Conservation (phyloP, 2,888 invertebrate genomes). For the Temnothorax ravouxi region DNA sequence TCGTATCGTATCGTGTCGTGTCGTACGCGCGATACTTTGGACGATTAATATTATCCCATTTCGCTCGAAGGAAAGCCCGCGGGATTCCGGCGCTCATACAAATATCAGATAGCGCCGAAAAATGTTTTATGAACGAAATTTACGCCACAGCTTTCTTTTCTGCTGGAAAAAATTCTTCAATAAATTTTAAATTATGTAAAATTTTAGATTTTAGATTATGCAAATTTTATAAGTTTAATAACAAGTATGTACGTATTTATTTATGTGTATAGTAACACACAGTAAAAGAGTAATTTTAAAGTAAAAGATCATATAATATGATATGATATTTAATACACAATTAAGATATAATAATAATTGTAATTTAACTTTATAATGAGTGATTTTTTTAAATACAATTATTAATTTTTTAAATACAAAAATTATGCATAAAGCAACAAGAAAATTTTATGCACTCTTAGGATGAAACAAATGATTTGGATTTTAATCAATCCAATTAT, state of each 20-base stretch:
- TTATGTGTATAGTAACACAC: too few relatives aligned
- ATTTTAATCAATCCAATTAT: constrained; percentile 19
- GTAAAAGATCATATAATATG: too few relatives aligned
- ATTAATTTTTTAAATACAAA: not conserved
- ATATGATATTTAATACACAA: too few relatives aligned
- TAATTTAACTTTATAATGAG: too few relatives aligned
- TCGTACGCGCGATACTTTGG: constrained; percentile 24
- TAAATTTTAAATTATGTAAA: not conserved
- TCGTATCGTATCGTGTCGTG: not conserved
- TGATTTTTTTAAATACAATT: not conserved
- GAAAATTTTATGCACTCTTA: not conserved
- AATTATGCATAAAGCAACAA: not conserved
- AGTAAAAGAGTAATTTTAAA: too few relatives aligned
- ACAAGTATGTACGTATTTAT: not conserved
- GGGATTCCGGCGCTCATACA: constrained; percentile 1
- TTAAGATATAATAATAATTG: too few relatives aligned
- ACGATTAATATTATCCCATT: constrained; percentile 48
- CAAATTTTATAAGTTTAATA: not conserved
- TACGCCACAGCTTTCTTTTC: not conserved
- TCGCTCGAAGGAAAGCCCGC: constrained; percentile 12
- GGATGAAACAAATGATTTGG: not conserved
- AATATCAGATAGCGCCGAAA: constrained; percentile 20
- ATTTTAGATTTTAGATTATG: not conserved
- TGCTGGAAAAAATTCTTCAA: not conserved
- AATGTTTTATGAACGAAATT: not conserved